Base-by-base conservation (phyloP, 2,888 invertebrate genomes). In the Elaeidobius kamerunicus region DNA sequence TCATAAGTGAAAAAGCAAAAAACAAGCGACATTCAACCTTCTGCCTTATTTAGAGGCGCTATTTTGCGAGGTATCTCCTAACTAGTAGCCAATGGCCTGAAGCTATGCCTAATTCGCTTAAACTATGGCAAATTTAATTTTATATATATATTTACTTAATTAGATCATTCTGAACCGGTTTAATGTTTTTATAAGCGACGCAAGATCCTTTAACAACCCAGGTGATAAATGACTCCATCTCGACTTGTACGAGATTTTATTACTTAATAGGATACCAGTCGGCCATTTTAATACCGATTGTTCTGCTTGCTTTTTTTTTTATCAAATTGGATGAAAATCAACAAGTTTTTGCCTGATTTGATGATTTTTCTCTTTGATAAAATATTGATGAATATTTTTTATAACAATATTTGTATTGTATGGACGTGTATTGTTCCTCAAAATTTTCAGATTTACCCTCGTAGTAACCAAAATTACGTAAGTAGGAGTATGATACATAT, bases 91-190 rank as follows among this genome's bases (percentile, higher is more conserved):
- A 11, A 23, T 35, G 9, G 51, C 54, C 47, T 27, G 17, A n/a
- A 39, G 56, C 36, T 30, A 56, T 49, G 30, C 56, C 52, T 53
- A 56, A 49, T 47, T 53, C 20, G 56, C 49, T 40, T 27, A 34
- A 56, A 53, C 38, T 52, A 53, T 53, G 44, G 56, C 52, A 56
- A 49, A 53, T 56, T 52, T 53, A 49, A 56, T 52, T 53, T 56
- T 40, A 53, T 56, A 52, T n/a, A n/a, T 56, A 47, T 53, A 53
- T 56, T 56, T 46, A 56, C 56, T 53, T 56, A 56, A 53, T 56
- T 56, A 56, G 52, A 56, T 56, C 50, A 53, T 46, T 53, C 49
- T 34, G 23, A 56, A 53, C 56, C 23, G 52, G 56, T 56, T 52
- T 44, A 42, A 41, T 35, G 23, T 47, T 51, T 55, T 51, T 55